Evolutionary conservation across 1,140 invertebrate genomes (phyloP), one percentile per base, ranked within the genome.

Genomic region (Pygmarrhopalites habei): DNA sequence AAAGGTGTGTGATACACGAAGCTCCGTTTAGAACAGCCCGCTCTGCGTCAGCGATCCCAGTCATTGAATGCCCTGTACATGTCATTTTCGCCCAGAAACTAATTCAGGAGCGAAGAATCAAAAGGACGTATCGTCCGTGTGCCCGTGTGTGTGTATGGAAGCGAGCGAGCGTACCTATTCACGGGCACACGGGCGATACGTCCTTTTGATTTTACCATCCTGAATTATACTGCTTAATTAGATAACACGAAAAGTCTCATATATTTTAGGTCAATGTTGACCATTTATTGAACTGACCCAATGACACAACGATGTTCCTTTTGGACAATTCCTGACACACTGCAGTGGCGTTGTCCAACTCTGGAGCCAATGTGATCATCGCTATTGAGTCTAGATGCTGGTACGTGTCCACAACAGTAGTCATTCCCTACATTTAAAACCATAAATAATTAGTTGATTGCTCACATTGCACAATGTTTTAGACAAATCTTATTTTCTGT

Each of bases 221-320:
- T n/a, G n/a, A n/a, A n/a, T n/a, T n/a, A n/a, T n/a, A n/a, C n/a
- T n/a, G n/a, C n/a, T n/a, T n/a, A n/a, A n/a, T n/a, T n/a, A n/a
- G n/a, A n/a, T n/a, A n/a, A n/a, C 58, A 99, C 98, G 75, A 99
- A 99, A 15, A 96, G 96, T 0, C 96, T n/a, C n/a, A n/a, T n/a
- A n/a, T n/a, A n/a, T n/a, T n/a, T n/a, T n/a, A n/a, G n/a, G n/a
- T n/a, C n/a, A n/a, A n/a, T n/a, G n/a, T n/a, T n/a, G n/a, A n/a
- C n/a, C n/a, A n/a, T n/a, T n/a, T n/a, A 44, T 44, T 25, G 39
- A 23, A 74, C 76, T 79, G 77, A 87, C 89, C 95, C 32, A 98
- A 73, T 49, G 94, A 93, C 30, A 98, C 92, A 69, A 85, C 85
- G 49, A 98, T 88, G 53, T 87, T 86, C 66, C 78, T 79, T 28